phyloP scores from a whole-genome alignment of 2,797 vertebrate genomes.

The Chiloscyllium punctatum region DNA sequence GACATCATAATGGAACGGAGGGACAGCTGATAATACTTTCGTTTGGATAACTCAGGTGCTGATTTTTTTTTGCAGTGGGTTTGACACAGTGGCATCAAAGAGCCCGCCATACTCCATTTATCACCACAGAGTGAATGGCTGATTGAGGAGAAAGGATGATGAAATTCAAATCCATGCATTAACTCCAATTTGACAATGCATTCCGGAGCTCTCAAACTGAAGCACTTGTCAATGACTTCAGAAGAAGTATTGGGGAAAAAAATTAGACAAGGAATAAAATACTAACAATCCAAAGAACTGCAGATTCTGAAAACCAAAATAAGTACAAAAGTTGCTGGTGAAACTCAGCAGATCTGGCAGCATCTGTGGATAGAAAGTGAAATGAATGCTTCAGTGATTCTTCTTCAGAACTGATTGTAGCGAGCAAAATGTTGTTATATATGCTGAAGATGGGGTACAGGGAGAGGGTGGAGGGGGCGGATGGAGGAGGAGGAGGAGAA shows the following conservation, averaged over 20 bases:
- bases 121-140: background rate
- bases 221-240: background rate
- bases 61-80: too few species aligned
- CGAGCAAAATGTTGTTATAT: too few species aligned
- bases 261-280: background rate
- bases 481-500: too few species aligned
- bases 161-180: background rate
- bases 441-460: too few species aligned
- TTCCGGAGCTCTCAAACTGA: background rate
- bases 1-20: too few species aligned
- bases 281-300: background rate
- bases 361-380: too few species aligned
- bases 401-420: too few species aligned
- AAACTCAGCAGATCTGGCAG: too few species aligned
- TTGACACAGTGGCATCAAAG: background rate
- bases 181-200: background rate
- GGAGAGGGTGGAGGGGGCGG: too few species aligned
- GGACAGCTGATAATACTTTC: background rate
- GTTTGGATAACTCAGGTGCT: background rate
- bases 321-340: too few species aligned
- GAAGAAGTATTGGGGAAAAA: background rate
- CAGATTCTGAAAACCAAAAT: too few species aligned
- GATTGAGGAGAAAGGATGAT: background rate
- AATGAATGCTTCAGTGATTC: too few species aligned
- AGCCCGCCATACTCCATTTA: background rate